Base-by-base conservation (phyloP, 1,140 invertebrate species). In the Drosophila seguyi region DNA sequence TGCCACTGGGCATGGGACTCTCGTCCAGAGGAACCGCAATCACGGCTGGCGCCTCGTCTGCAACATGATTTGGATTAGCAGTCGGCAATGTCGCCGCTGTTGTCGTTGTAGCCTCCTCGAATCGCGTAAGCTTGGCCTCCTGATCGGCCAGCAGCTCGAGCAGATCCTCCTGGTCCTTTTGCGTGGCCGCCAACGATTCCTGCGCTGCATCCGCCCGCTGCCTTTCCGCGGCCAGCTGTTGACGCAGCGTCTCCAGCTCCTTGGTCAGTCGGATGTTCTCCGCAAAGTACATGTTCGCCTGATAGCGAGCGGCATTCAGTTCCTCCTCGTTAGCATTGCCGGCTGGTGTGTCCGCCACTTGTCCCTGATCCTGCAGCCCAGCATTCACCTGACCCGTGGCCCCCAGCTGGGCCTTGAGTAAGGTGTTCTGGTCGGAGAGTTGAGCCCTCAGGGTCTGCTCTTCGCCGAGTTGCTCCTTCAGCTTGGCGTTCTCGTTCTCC, bases 101-200 rank as follows among this genome's bases (percentile, higher is more conserved):
- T 8, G 47, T 25, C 16, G 68, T 4, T 16, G 58, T 47, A 36
- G 75, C 72, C 4, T 71, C 22, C 29, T 90, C 83, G 50, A 91
- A 92, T 7, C 74, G 59, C 8, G 69, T 66, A 18, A 92, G 65
- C 58, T 92, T 92, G 50, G 83, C 85, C 60, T 92, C 94, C 92
- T 94, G 94, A 92, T 98, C 97, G 3, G 96, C 95, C 39, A 99
- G 93, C 55, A 99, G 93, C 83, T 97, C 95, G 20, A 99, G 93
- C 69, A 99, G 93, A 93, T 99, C 97, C 79, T 99, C 98, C 92
- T 98, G 98, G 91, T 99, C 98, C 91, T 96, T 98, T 88, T 95
- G 95, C 44, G 97, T 90, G 69, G 94, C 95, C 31, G 96, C 95
- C 65, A 98, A 85, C 71, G 98, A 48, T 6, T 75, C 63, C 20